Conservation (phyloP, 2,113 vertebrate genomes). For the Cyanocitta stelleri region DNA sequence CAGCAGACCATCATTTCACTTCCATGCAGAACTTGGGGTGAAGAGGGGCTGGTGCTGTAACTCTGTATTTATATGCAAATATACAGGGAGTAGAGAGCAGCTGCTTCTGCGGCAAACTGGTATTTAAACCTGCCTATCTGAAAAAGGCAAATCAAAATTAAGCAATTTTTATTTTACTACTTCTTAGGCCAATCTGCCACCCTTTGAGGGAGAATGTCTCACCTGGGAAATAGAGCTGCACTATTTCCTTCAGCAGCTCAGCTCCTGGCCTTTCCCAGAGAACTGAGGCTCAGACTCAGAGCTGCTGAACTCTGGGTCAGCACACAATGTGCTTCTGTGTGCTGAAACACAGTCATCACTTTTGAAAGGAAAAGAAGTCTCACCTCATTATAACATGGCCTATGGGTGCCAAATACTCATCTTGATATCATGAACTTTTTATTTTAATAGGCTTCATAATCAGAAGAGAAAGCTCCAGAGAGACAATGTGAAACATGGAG, state of each 20-base stretch:
- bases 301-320: conserved; percentile 35
- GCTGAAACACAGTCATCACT: background rate
- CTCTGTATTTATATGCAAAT: background rate
- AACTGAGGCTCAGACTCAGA: background rate
- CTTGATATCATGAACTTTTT: conserved; percentile 48
- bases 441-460: conserved; percentile 49
- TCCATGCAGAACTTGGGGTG: background rate
- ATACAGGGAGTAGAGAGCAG: background rate
- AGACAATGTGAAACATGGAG: background rate
- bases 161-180: background rate
- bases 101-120: background rate
- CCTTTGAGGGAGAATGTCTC: background rate
- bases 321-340: background rate
- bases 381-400: conserved; percentile 67
- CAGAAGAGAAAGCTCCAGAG: conserved; percentile 32
- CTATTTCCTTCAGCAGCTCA: background rate
- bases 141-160: background rate
- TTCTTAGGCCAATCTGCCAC: background rate
- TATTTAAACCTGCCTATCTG: background rate
- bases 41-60: background rate
- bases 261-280: background rate
- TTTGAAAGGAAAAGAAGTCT: conserved; percentile 13
- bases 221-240: background rate
- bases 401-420: conserved; percentile 52
- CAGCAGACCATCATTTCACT: background rate